These are phyloP conservation scores for Chrysolina oricalcia DNA, from an alignment of 2,888 invertebrate genomes.

Conservation along the genomic window DNA sequence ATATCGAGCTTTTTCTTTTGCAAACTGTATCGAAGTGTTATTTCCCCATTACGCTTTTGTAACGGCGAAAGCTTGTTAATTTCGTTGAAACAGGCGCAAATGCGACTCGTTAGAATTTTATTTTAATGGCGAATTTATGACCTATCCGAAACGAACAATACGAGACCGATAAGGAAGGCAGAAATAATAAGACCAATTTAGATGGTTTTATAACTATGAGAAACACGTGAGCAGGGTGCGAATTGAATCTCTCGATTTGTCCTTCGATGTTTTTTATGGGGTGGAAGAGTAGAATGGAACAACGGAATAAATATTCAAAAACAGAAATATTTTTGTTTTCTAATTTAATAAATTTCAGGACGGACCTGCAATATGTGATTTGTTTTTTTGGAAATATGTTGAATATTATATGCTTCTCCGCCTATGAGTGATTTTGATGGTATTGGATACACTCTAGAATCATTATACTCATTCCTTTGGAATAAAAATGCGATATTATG, in stretches of 20 bases:
- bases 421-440: too few relatives aligned
- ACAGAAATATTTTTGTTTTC: neutral
- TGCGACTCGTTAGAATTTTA: slow-evolving; percentile 41
- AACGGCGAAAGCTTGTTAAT: slow-evolving; percentile 40
- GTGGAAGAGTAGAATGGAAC: neutral
- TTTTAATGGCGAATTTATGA: slow-evolving; percentile 41
- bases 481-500: too few relatives aligned
- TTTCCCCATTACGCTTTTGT: slow-evolving; percentile 38
- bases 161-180: slow-evolving; percentile 36
- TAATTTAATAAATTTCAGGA: too few relatives aligned
- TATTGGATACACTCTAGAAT: too few relatives aligned
- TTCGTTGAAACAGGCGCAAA: slow-evolving; percentile 32
- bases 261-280: slow-evolving; percentile 21
- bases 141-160: slow-evolving; percentile 38
- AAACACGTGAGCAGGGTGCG: slow-evolving; percentile 39
- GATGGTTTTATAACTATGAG: slow-evolving; percentile 38
- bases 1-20: slow-evolving; percentile 32
- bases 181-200: slow-evolving; percentile 42
- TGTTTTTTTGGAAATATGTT: too few relatives aligned
- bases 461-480: too few relatives aligned
- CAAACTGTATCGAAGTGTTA: slow-evolving; percentile 35
- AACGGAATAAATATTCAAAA: neutral
- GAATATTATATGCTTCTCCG: too few relatives aligned
- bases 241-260: slow-evolving; percentile 36
- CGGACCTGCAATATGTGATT: too few relatives aligned